These are phyloP conservation scores for Ctenomys sociabilis DNA, from an alignment of 2,113 vertebrate species.

Conservation along the genomic window DNA sequence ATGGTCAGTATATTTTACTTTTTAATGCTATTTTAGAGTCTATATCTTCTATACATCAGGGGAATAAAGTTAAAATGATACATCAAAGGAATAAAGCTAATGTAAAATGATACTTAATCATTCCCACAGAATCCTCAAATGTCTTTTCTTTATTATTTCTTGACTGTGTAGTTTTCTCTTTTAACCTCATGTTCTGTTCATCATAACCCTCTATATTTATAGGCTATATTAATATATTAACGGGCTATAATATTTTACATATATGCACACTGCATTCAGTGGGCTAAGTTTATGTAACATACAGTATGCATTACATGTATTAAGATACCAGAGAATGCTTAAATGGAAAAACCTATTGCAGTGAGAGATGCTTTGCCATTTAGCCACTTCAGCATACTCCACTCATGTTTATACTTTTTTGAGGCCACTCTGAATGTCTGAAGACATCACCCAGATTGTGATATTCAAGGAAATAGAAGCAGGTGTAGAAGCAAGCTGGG, in stretches of 20 bases:
- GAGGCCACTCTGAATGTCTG: background rate
- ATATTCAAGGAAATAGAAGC: background rate
- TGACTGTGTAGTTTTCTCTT: background rate
- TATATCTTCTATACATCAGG: background rate
- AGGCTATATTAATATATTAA: background rate
- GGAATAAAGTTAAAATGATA: background rate
- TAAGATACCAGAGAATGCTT: background rate
- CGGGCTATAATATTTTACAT: background rate
- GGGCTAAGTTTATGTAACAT: background rate
- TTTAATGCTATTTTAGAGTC: background rate
- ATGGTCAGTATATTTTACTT: background rate
- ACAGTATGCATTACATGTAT: background rate
- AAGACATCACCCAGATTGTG: background rate
- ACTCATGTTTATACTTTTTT: background rate
- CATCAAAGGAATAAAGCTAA: too few relatives aligned
- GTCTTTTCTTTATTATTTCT: background rate
- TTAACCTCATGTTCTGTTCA: background rate
- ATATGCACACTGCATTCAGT: background rate
- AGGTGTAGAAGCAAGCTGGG: background rate
- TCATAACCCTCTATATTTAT: background rate
- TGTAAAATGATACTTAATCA: background rate
- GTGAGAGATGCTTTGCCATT: background rate
- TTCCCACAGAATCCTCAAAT: background rate
- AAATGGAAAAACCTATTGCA: background rate
- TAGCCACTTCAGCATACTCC: background rate